Base-by-base conservation (phyloP, 1,140 invertebrate genomes). In the Frieseomelitta varia region DNA sequence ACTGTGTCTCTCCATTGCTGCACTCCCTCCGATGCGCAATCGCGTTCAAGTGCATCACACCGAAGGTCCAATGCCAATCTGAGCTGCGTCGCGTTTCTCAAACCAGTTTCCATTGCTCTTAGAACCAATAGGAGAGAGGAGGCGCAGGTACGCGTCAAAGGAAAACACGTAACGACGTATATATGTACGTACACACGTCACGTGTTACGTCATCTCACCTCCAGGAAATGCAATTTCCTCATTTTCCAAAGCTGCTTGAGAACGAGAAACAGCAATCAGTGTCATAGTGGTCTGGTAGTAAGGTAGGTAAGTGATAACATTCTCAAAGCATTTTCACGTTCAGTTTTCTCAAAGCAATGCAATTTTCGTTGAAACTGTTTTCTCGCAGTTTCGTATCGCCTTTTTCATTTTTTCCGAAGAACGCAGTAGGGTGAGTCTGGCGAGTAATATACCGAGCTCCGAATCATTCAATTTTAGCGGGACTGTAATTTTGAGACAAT, bases 41-140 rank as follows among this genome's bases (percentile, higher is more conserved):
- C 55, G 83, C 55, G 78, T 80, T 87, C 78, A 63, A 86, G 55
- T 75, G 61, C 73, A 65, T 77, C 77, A 76, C 24, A 76, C 67
- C 17, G 76, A 63, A 55, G 47, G 58, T 65, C 71, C 69, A 81
- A 81, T 81, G 79, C 67, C 79, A 61, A 72, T 80, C 79, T 34
- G 65, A 24, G 78, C 12, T 21, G 51, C 55, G 79, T 61, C 65
- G 51, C 24, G 61, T 58, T n/a, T 72, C 53, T 61, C 30, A 61
- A 72, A 80, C 67, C 67, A 72, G 63, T 79, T 79, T 79, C 19
- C 39, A 39, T 24, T n/a, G 30, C 27, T 27, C 63, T 68, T 79
- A 67, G 19, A 68, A n/a, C 34, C 14, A 39, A 30, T 30, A 6
- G 39, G 39, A 0, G 39, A 47, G 39, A 8, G 39, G 39, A 6